phyloP scores from a whole-genome alignment of 2,113 vertebrate genomes.

The Bettongia penicillata region DNA sequence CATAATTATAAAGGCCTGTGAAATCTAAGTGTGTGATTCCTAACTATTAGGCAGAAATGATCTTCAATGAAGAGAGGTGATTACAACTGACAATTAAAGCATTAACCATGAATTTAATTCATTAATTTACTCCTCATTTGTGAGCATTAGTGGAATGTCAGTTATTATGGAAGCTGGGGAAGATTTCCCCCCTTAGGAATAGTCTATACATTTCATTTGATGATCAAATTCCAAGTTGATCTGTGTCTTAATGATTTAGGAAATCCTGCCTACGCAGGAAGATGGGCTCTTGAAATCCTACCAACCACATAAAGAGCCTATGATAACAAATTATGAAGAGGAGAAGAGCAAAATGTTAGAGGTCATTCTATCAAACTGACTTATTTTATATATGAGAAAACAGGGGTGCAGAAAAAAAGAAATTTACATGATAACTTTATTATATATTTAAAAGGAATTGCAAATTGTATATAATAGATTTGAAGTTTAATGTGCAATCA shows the following conservation, averaged over 20 bases:
- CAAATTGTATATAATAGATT: too few relatives aligned
- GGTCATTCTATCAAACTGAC: not conserved
- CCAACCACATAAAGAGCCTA: not conserved
- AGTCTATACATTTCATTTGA: not conserved
- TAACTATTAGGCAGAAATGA: not conserved
- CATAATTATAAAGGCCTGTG: too few relatives aligned
- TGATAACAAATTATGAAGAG: not conserved
- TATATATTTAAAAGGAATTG: too few relatives aligned
- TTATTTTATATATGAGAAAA: not conserved
- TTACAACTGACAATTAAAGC: not conserved
- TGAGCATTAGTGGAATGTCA: not conserved
- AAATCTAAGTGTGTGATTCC: not conserved
- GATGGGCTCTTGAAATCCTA: not conserved
- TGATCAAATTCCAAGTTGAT: not conserved
- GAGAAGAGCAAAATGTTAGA: not conserved
- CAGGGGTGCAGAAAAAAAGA: not conserved
- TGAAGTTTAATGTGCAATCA: too few relatives aligned
- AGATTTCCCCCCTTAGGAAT: not conserved
- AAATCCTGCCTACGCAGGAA: too few relatives aligned
- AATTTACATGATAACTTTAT: too few relatives aligned
- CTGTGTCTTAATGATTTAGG: not conserved
- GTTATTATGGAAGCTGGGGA: not conserved
- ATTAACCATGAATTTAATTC: not conserved
- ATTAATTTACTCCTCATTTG: not conserved
- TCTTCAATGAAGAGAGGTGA: not conserved